Evolutionary conservation across 2,888 invertebrate species (phyloP).

Genomic region (Uloborus plumipes): DNA sequence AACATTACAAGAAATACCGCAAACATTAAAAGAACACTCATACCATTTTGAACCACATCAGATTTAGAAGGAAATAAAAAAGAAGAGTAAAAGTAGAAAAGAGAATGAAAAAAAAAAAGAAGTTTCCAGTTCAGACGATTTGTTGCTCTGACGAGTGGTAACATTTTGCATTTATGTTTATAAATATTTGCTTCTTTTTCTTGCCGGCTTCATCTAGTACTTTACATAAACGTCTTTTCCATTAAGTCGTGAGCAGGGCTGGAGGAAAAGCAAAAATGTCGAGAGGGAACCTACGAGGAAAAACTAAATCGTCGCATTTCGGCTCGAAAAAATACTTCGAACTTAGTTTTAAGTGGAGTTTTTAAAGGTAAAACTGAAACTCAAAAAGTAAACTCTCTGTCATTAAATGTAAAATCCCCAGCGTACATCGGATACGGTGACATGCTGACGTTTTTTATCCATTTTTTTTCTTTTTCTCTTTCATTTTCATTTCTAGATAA

Average conservation of each 20-base stretch:
- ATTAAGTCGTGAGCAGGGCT: conserved; percentile 35
- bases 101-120: not conserved
- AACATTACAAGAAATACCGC: too few species aligned
- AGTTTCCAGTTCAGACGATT: conserved; percentile 30
- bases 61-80: conserved; percentile 2
- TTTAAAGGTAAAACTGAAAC: conserved; percentile 29
- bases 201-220: conserved; percentile 8
- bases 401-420: conserved; percentile 58
- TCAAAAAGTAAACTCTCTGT: conserved; percentile 29
- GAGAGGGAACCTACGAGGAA: conserved; percentile 16
- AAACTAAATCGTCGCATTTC: conserved; percentile 39
- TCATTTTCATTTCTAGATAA: conserved; percentile 31
- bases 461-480: conserved; percentile 11
- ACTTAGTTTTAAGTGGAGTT: conserved; percentile 41
- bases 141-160: conserved; percentile 29
- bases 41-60: too few species aligned
- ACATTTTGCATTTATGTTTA: conserved; percentile 61
- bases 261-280: conserved; percentile 23
- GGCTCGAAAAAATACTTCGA: conserved; percentile 31
- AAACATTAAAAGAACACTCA: too few species aligned
- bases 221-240: conserved; percentile 58
- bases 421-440: conserved; percentile 37
- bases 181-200: conserved; percentile 54
- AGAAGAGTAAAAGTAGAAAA: not conserved
- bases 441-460: conserved; percentile 33